Percentiles rank a stretch among this genome's conserved stretches.
Evolutionary conservation across 1,140 invertebrate species (phyloP).

Genomic region (Venustaconcha ellipsiformis): DNA sequence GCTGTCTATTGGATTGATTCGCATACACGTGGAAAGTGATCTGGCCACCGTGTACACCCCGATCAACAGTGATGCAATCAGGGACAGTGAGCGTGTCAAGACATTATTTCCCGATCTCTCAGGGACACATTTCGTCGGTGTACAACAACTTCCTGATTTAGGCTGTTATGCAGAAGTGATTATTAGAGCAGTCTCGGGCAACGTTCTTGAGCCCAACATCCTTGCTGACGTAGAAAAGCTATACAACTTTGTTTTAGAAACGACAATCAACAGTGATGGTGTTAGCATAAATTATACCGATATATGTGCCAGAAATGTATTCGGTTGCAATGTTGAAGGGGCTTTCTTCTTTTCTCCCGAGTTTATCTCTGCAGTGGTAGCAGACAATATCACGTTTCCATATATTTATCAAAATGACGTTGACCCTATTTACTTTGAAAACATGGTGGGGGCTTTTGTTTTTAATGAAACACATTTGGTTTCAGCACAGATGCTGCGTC

Average conservation of each 20-base stretch:
- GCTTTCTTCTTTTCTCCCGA: neutral
- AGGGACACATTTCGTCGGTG: constrained; percentile 3
- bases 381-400: neutral
- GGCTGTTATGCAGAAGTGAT: constrained; percentile 1
- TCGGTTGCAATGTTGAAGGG: neutral
- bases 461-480: neutral
- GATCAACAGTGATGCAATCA: neutral
- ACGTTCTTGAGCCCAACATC: constrained; percentile 1
- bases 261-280: neutral
- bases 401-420: neutral
- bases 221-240: constrained; percentile 5
- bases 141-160: neutral
- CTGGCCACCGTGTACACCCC: constrained; percentile 31
- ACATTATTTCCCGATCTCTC: constrained; percentile 5
- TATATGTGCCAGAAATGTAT: neutral
- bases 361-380: neutral
- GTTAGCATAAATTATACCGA: neutral
- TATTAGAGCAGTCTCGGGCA: neutral
- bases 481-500: neutral
- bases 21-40: constrained; percentile 15
- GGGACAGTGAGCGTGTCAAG: neutral
- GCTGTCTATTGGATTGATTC: constrained; percentile 42
- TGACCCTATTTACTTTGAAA: constrained; percentile 6
- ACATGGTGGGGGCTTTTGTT: neutral
- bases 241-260: neutral